Evolutionary conservation across 2,888 invertebrate species (phyloP), one percentile per base, ranked within the genome.

Genomic region (Tiliacea citrago): DNA sequence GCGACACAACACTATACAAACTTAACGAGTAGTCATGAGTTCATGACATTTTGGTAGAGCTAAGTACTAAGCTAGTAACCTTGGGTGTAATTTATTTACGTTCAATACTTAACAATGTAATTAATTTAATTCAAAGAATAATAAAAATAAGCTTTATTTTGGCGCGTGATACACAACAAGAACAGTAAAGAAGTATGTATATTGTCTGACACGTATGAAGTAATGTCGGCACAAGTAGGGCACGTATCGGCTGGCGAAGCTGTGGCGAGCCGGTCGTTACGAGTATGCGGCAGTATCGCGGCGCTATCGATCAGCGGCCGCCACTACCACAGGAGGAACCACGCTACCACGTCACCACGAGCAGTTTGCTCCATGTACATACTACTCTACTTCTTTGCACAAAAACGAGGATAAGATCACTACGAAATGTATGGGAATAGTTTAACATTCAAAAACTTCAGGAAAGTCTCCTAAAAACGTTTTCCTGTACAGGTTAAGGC

Each of bases 241-340:
- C 65, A 55, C 69, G 57, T 69, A 42, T 68, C 49, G 66, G 61
- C 51, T 45, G 49, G 71, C 68, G 58, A 47, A 35, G 53, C 18
- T 18, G 53, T 45, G 62, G 67, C 45, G 67, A 72, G 74, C 72
- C 72, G 68, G 68, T 69, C 82, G 66, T 47, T 68, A n/a, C n/a
- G n/a, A n/a, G n/a, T n/a, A 77, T 82, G 82, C 84, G 79, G 79
- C 75, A 75, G 78, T 73, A 57, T 49, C 80, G 77, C 68, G 70
- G 75, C 69, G 57, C 63, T 81, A 85, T 86, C 78, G 87, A 83
- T 78, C 85, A 76, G 73, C 62, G 61, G 61, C 42, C 63, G 58
- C 57, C 60, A 18, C 72, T 57, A 63, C 47, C 70, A 62, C 47
- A 39, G 35, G 18, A 21, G 69, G 24, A 21, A 49, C 53, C 62